Percentiles rank a stretch among this genome's conserved stretches.
These are phyloP conservation scores for Apostichopus japonicus DNA, from an alignment of 35 echinoderm and acorn worm genomes.

Conservation along the genomic window DNA sequence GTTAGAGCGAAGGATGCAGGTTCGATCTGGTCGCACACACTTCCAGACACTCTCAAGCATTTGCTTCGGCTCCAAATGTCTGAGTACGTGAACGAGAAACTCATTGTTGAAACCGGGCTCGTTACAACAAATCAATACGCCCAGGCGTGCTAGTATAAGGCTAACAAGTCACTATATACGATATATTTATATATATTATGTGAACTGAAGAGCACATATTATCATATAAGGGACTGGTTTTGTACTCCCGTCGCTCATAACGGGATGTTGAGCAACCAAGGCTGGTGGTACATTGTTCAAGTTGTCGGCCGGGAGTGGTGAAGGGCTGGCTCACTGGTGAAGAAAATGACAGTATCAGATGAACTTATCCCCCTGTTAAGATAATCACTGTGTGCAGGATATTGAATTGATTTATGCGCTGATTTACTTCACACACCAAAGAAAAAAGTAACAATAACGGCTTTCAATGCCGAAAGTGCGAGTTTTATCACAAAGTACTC, in stretches of 20 bases:
- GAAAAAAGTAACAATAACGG: slow-evolving; percentile 10
- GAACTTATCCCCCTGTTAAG: not conserved
- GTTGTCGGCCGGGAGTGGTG: not conserved
- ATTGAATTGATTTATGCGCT: not conserved
- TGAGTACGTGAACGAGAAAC: not conserved
- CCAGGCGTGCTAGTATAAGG: not conserved
- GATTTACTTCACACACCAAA: not conserved
- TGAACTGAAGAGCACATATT: not conserved
- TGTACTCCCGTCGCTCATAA: not conserved
- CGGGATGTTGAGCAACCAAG: not conserved
- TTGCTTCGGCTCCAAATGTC: slow-evolving; percentile 24
- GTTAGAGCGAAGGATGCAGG: slow-evolving; percentile 7
- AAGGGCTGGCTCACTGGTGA: not conserved
- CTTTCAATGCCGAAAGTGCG: slow-evolving; percentile 9
- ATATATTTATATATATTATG: not conserved
- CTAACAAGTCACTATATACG: not conserved
- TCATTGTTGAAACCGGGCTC: slow-evolving; percentile 8
- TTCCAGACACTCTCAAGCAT: not conserved
- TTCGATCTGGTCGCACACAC: slow-evolving; percentile 16
- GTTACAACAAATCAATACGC: slow-evolving; percentile 23
- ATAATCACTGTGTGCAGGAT: too few relatives aligned
- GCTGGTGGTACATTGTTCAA: slow-evolving; percentile 6
- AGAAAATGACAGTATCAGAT: slow-evolving; percentile 1
- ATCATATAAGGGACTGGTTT: too few relatives aligned
- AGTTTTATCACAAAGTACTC: slow-evolving; percentile 24